Percentiles rank a stretch among this genome's conserved stretches.
phyloP scores from a whole-genome alignment of 2,113 vertebrate species.

The Eulemur rufifrons region DNA sequence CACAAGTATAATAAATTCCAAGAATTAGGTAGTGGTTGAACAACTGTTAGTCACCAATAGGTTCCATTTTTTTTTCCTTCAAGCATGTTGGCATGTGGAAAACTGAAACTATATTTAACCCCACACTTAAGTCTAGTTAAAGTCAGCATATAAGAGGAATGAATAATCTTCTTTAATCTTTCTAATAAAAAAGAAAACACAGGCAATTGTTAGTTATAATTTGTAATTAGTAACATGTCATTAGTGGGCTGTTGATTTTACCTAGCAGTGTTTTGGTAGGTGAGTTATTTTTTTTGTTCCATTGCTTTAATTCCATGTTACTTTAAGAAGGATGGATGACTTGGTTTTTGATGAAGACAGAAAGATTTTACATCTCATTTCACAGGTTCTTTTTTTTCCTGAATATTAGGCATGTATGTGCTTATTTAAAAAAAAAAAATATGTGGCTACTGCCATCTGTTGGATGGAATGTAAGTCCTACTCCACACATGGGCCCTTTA shows the following conservation, averaged over 20 bases:
- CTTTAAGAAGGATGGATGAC: background rate
- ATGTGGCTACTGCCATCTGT: slow-evolving; percentile 56
- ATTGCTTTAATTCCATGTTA: background rate
- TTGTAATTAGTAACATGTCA: background rate
- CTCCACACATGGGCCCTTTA: background rate
- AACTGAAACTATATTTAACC: background rate
- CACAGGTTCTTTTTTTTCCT: background rate
- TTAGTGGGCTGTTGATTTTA: background rate
- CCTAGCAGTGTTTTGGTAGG: background rate
- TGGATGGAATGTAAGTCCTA: background rate
- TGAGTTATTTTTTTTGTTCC: background rate
- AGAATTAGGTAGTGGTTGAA: background rate
- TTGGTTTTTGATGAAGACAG: background rate
- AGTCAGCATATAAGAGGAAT: background rate
- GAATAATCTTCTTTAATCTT: background rate
- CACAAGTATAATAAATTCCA: background rate
- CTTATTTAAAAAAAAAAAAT: slow-evolving; percentile 36
- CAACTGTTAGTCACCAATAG: background rate
- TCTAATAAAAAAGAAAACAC: background rate
- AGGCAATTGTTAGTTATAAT: background rate
- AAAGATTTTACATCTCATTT: background rate
- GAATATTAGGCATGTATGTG: background rate
- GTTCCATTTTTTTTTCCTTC: background rate
- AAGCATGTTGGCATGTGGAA: background rate
- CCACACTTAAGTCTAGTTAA: background rate